Evolutionary conservation across 2,888 invertebrate genomes (phyloP), one percentile per base, ranked within the genome.

Genomic region (Norana najaformis): DNA sequence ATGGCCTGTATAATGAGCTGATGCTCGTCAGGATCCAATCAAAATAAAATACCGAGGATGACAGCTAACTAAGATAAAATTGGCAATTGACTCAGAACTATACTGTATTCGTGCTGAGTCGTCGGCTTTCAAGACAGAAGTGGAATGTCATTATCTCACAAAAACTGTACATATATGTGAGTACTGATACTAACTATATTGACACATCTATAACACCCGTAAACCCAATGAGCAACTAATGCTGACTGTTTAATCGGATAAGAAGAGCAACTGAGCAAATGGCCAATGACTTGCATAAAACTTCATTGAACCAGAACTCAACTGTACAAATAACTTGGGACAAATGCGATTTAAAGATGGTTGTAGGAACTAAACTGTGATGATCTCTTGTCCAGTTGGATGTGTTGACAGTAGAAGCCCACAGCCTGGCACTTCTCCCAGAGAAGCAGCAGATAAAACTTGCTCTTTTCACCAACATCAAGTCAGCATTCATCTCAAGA

Each of bases 391-490:
- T 3, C n/a, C 37, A 85, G 36, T 36, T 85, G n/a, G 89, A 35
- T 89, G 14, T 69, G 47, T 18, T 69, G 82, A 94, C 97, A 98
- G 95, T 97, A 97, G 94, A 96, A 97, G 0, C 97, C 97, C 0
- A 98, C 0, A 97, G 97, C 93, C 98, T 97, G 0, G n/a, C n/a
- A n/a, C n/a, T n/a, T n/a, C n/a, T n/a, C n/a, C n/a, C n/a, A n/a
- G n/a, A n/a, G n/a, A n/a, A n/a, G n/a, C n/a, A n/a, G n/a, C n/a
- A n/a, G n/a, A n/a, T n/a, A n/a, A n/a, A 97, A 97, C 95, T 97
- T 98, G 91, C 97, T 97, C 95, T 97, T 97, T 94, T 98, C 97
- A 35, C 97, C 97, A 38, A 97, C 97, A 93, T 98, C 97, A 93
- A 95, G n/a, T 89, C 89, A 0, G 97, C 97, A 93, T 97, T 97